A percentile compares a stretch with the other conserved stretches of the same genome.
These are phyloP conservation scores for Alexandromys fortis DNA, from an alignment of 2,113 vertebrate species.

Conservation along the genomic window DNA sequence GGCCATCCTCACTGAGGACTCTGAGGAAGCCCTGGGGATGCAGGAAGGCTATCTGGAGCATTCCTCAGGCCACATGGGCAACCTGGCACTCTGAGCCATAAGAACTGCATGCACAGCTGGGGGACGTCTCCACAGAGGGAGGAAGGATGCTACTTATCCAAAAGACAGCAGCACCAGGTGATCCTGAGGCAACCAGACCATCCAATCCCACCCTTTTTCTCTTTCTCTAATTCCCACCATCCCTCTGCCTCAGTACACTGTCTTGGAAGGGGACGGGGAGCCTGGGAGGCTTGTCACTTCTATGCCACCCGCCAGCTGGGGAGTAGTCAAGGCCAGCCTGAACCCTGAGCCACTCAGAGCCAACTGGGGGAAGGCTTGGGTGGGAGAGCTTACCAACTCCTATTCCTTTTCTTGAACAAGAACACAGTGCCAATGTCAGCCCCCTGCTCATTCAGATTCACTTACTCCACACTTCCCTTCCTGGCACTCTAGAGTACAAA, in stretches of 20 bases:
- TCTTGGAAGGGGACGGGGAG: neutral
- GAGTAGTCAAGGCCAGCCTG: neutral
- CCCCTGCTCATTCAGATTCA: neutral
- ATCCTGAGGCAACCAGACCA: neutral
- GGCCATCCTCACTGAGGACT: neutral
- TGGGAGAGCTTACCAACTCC: neutral
- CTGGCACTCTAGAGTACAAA: neutral
- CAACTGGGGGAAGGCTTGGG: neutral
- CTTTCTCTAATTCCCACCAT: neutral
- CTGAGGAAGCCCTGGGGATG: neutral
- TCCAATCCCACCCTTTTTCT: neutral
- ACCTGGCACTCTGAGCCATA: neutral
- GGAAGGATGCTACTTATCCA: neutral
- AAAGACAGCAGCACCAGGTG: neutral
- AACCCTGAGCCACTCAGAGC: neutral
- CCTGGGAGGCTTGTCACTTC: too few species aligned
- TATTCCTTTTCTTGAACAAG: neutral
- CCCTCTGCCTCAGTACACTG: neutral
- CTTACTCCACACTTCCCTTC: neutral
- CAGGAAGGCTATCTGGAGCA: neutral
- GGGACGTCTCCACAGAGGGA: neutral
- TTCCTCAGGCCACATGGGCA: accelerated
- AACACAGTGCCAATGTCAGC: neutral
- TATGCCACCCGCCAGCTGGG: neutral
- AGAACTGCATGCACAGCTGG: accelerated